A percentile compares a stretch with the other conserved stretches of the same genome.
phyloP scores from a whole-genome alignment of 2,113 vertebrate species.

The Abramis brama region DNA sequence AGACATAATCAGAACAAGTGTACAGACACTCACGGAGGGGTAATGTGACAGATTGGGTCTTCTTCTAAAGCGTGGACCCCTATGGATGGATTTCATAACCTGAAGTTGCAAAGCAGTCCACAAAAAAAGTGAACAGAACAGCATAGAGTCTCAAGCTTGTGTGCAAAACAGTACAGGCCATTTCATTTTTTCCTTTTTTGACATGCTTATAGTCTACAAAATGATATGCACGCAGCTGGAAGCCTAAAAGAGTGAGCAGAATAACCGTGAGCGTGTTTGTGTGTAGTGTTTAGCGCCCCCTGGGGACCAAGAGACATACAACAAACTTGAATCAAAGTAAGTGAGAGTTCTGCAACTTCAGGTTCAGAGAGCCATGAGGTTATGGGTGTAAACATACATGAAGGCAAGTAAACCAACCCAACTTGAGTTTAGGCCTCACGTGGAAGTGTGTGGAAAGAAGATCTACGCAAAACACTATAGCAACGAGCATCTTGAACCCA shows the following conservation, averaged over 20 bases:
- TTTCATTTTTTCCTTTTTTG: conserved; percentile 51
- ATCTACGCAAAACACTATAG: conserved; percentile 43
- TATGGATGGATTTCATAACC: conserved; percentile 60
- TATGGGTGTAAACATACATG: conserved; percentile 54
- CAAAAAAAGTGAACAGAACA: conserved; percentile 64
- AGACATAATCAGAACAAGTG: conserved; percentile 59
- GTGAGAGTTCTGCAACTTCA: conserved; percentile 72
- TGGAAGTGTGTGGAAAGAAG: conserved; percentile 51
- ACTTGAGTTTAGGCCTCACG: conserved; percentile 44
- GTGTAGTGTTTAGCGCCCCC: conserved; percentile 51
- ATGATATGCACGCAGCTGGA: conserved; percentile 36
- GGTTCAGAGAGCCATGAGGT: conserved; percentile 52
- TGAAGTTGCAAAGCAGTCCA: conserved; percentile 74
- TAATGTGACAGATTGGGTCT: conserved; percentile 48
- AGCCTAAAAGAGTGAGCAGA: conserved; percentile 30
- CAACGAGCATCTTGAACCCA: conserved; percentile 27
- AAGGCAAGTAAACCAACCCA: conserved; percentile 41
- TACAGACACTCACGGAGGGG: conserved; percentile 56
- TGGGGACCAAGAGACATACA: conserved; percentile 44
- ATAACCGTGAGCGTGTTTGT: conserved; percentile 14
- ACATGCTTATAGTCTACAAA: conserved; percentile 63
- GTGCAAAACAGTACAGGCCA: conserved; percentile 76
- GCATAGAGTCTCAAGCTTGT: conserved; percentile 70
- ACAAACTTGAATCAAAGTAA: conserved; percentile 13
- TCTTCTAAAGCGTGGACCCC: conserved; percentile 8